phyloP scores from a whole-genome alignment of 2,113 vertebrate genomes.

The Desmodus rotundus region DNA sequence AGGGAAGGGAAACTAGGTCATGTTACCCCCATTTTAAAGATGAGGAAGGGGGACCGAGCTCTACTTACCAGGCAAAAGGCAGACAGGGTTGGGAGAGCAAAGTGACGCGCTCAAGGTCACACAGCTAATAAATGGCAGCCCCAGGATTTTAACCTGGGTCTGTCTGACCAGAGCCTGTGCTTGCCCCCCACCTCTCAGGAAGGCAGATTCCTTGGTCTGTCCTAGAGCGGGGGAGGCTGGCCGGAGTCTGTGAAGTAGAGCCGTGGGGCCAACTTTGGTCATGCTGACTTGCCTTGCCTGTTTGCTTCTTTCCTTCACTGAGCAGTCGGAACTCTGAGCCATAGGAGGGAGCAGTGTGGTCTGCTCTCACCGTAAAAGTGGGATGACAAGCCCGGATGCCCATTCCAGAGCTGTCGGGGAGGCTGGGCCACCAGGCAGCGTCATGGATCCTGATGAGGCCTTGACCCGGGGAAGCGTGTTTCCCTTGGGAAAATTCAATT shows the following conservation, averaged over 20 bases:
- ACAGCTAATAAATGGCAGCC: background rate
- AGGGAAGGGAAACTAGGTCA: background rate
- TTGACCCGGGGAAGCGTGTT: background rate
- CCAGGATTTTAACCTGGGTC: background rate
- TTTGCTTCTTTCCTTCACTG: background rate
- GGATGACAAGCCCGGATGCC: background rate
- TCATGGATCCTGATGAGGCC: background rate
- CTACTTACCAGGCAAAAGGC: too few relatives aligned
- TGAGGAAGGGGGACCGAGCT: background rate
- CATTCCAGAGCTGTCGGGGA: background rate
- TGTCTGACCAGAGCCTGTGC: background rate
- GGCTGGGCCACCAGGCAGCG: background rate
- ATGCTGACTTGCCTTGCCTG: background rate
- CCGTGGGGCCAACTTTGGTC: background rate
- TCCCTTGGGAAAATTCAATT: background rate
- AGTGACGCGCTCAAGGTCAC: background rate
- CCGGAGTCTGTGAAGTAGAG: background rate
- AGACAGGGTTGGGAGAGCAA: background rate
- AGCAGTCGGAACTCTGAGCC: background rate
- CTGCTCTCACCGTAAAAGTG: background rate
- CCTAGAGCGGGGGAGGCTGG: background rate
- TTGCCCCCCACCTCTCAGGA: background rate
- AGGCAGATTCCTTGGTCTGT: background rate
- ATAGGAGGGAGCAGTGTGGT: rapidly evolving
- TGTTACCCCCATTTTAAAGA: too few relatives aligned